Percentiles rank a stretch among this genome's conserved stretches.
Evolutionary conservation across 2,113 vertebrate genomes (phyloP).

Genomic region (Nyctereutes procyonoides): DNA sequence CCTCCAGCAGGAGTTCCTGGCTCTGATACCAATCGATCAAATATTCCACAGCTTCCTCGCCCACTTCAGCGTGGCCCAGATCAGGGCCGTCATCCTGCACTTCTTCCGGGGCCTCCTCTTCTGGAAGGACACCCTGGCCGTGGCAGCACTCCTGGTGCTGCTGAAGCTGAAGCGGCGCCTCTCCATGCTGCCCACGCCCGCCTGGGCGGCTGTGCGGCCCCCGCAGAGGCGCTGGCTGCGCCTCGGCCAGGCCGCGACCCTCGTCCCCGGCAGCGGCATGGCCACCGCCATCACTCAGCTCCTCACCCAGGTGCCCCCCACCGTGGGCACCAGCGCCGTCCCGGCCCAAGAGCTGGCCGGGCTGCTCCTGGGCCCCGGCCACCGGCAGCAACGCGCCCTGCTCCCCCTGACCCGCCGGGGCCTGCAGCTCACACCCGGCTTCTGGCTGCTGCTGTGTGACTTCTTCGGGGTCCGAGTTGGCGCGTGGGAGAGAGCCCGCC

Average conservation of each 20-base stretch:
- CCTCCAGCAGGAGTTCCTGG: neutral
- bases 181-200: rapidly evolving
- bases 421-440: neutral
- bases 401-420: neutral
- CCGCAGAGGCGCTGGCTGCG: rapidly evolving
- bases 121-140: conserved; percentile 51
- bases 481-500: rapidly evolving
- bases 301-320: conserved; percentile 32
- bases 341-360: neutral
- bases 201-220: neutral
- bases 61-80: conserved; percentile 55
- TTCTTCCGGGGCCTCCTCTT: conserved; percentile 53
- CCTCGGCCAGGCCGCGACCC: neutral
- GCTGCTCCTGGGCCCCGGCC: neutral
- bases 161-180: neutral
- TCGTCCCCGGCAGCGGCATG: rapidly evolving
- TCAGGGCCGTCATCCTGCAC: neutral
- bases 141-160: conserved; percentile 16
- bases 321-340: neutral
- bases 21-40: rapidly evolving
- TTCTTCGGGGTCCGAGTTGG: neutral
- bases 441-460: conserved; percentile 65
- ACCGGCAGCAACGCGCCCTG: neutral
- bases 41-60: conserved; percentile 44
- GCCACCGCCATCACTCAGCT: neutral